These are phyloP conservation scores for Agrochola circellaris DNA, from an alignment of 2,888 invertebrate genomes.

Conservation along the genomic window DNA sequence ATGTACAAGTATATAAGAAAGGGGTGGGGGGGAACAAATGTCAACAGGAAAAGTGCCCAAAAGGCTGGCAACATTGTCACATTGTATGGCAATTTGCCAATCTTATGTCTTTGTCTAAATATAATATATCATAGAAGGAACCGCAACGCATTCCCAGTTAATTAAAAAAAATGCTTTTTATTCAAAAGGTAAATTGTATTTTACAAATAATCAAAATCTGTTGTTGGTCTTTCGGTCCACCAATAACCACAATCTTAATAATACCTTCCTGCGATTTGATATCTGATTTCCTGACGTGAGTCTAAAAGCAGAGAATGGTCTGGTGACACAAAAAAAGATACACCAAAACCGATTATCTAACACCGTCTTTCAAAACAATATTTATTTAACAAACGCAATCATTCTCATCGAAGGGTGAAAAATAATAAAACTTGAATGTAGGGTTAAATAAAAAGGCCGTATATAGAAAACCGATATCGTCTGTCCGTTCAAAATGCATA, in stretches of 20 bases:
- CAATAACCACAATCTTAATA: neutral
- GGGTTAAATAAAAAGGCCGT: conserved; percentile 61
- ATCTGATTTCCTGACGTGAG: neutral
- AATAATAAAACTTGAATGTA: conserved; percentile 56
- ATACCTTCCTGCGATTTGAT: neutral
- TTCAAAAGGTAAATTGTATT: neutral
- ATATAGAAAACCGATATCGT: conserved; percentile 64
- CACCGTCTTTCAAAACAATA: neutral
- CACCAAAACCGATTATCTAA: neutral
- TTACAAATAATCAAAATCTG: too few species aligned
- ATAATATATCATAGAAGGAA: neutral
- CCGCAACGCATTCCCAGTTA: neutral
- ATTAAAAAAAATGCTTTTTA: neutral
- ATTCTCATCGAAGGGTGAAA: conserved; percentile 50
- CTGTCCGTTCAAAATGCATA: conserved; percentile 71
- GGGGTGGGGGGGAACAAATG: too few species aligned
- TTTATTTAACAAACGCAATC: conserved; percentile 23
- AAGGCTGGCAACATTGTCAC: too few species aligned
- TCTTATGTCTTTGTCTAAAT: neutral
- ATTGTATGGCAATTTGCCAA: neutral
- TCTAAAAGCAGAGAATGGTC: neutral
- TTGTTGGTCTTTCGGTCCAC: neutral
- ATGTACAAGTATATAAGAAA: too few species aligned
- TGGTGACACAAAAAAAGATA: neutral
- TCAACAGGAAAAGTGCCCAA: too few species aligned